Evolutionary conservation across 2,113 vertebrate genomes (phyloP).

Genomic region (Dasyornis broadbenti): DNA sequence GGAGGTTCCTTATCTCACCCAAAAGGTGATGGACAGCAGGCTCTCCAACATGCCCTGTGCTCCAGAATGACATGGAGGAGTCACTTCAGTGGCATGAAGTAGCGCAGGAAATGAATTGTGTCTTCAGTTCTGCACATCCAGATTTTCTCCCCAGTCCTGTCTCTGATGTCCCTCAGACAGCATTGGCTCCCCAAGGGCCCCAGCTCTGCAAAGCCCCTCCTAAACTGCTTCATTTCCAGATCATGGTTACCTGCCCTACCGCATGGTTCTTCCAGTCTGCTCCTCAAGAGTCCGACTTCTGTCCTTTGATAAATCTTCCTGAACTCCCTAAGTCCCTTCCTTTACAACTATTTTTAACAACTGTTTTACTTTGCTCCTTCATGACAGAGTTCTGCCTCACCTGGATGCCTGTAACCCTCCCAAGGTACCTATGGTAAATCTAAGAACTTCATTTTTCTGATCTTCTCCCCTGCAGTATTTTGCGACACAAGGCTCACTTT

Average conservation of each 20-base stretch:
- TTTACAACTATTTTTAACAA: neutral
- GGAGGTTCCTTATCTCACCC: neutral
- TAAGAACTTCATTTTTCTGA: neutral
- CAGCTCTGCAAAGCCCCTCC: neutral
- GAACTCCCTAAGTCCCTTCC: neutral
- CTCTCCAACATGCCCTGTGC: neutral
- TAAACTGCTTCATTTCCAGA: neutral
- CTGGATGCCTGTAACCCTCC: neutral
- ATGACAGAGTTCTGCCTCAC: neutral
- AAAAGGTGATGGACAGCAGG: neutral
- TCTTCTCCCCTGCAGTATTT: neutral
- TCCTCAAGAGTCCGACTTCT: neutral
- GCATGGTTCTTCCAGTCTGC: neutral
- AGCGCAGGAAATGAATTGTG: neutral
- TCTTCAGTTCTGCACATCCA: neutral
- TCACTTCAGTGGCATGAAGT: neutral
- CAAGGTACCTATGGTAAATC: neutral
- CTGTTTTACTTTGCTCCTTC: neutral
- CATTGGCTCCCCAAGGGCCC: neutral
- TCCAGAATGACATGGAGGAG: neutral
- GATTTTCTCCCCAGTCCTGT: neutral
- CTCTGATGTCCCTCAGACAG: neutral
- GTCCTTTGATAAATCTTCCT: neutral
- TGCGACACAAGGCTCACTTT: neutral
- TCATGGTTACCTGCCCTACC: neutral